Conservation (phyloP, 2,888 invertebrate genomes). For the Synanthedon tipuliformis region DNA sequence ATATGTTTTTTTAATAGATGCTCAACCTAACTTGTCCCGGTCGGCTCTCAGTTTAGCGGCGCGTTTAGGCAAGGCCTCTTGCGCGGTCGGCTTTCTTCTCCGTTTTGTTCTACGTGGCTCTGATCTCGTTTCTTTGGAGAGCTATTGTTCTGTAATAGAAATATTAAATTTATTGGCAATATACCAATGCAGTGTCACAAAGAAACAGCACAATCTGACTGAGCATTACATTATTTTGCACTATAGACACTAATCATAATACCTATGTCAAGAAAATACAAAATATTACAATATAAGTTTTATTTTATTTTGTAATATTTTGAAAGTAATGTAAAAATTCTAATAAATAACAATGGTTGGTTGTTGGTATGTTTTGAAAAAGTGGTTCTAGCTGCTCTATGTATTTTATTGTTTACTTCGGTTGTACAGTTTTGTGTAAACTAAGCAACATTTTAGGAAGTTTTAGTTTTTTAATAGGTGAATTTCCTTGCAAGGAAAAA, state of each 20-base stretch:
- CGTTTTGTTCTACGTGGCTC: constrained; percentile 65
- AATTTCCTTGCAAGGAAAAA: no score
- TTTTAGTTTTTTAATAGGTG: no score
- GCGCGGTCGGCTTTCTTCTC: constrained; percentile 67
- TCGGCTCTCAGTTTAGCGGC: constrained; percentile 38
- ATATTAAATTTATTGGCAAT: neutral
- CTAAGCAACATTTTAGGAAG: no score
- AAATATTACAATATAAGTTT: no score
- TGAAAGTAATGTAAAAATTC: no score
- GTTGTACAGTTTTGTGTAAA: no score
- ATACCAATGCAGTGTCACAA: neutral
- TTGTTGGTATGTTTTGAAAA: no score
- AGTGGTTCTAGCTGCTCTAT: no score
- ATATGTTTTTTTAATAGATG: constrained; percentile 45
- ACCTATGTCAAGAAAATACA: no score
- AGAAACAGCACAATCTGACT: neutral
- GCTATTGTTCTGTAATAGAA: constrained; percentile 54
- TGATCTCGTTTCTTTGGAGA: constrained; percentile 74
- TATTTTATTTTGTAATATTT: no score
- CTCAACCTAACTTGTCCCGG: constrained; percentile 29
- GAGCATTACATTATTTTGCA: neutral
- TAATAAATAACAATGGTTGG: no score
- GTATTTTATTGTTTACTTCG: no score
- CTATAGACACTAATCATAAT: neutral
- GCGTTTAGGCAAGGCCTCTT: constrained; percentile 72